phyloP scores from a whole-genome alignment of 2,113 vertebrate species.

The Delphinus delphis region DNA sequence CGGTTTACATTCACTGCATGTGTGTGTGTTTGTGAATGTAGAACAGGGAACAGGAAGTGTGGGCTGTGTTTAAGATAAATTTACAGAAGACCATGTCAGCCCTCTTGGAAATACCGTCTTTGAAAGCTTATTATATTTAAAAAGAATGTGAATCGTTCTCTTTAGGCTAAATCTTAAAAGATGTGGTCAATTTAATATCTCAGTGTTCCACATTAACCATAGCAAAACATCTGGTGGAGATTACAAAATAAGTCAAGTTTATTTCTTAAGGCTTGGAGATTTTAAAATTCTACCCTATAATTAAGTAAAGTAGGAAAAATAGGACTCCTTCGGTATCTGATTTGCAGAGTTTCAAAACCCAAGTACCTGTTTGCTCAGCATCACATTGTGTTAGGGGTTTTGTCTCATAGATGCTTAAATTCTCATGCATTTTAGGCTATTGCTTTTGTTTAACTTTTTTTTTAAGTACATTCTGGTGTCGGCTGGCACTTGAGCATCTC shows the following conservation, averaged over 20 bases:
- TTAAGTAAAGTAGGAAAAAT: constrained; percentile 1
- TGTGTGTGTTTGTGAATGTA: background rate
- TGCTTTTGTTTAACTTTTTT: background rate
- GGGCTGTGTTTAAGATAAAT: background rate
- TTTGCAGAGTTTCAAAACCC: background rate
- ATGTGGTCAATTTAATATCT: background rate
- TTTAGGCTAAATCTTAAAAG: constrained; percentile 28
- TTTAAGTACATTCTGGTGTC: background rate
- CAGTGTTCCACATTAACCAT: background rate
- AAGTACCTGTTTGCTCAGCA: background rate
- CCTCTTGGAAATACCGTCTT: background rate
- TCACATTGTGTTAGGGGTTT: background rate
- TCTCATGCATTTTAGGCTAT: background rate
- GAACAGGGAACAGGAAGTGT: background rate
- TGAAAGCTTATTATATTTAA: constrained; percentile 20
- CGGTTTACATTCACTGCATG: background rate
- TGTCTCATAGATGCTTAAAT: background rate
- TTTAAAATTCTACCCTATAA: background rate
- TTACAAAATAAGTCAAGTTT: constrained; percentile 43
- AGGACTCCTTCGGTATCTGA: background rate
- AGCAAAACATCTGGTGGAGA: constrained; percentile 11
- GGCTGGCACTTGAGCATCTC: background rate
- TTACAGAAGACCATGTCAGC: background rate
- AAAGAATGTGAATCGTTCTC: background rate
- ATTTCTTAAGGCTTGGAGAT: constrained; percentile 14